phyloP scores from a whole-genome alignment of 2,113 vertebrate genomes.

The Cettia cetti region DNA sequence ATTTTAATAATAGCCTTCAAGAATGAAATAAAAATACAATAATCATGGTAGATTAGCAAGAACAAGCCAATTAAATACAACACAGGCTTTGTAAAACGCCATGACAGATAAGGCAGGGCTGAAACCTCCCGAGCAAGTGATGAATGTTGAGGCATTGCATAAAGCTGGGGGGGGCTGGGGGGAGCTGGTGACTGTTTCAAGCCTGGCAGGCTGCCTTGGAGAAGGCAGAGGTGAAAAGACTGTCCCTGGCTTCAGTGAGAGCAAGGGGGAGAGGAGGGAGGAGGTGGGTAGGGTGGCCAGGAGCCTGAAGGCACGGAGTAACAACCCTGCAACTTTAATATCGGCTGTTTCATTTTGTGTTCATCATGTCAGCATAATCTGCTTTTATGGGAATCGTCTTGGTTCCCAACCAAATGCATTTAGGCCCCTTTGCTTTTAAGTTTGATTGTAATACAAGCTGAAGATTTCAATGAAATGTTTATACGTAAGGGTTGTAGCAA shows the following conservation, averaged over 20 bases:
- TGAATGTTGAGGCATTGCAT: conserved; percentile 1
- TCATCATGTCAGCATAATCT: conserved; percentile 80
- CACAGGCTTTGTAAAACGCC: conserved; percentile 9
- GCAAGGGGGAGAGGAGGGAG: background rate
- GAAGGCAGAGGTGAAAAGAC: conserved; percentile 49
- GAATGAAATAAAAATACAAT: conserved; percentile 69
- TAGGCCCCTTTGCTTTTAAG: conserved; percentile 73
- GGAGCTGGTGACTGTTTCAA: conserved; percentile 25
- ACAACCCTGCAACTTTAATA: conserved; percentile 76
- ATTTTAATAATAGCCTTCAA: conserved; percentile 73
- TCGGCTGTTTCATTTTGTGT: conserved; percentile 76
- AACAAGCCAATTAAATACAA: conserved; percentile 73
- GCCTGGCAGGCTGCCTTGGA: conserved; percentile 11
- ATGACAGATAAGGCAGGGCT: conserved; percentile 37
- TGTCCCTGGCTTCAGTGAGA: conserved; percentile 18
- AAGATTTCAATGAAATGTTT: conserved; percentile 78
- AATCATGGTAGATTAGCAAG: conserved; percentile 65
- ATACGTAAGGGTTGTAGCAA: conserved; percentile 21
- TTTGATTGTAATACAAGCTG: conserved; percentile 78
- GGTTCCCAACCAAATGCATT: conserved; percentile 76
- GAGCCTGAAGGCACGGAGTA: conserved; percentile 56
- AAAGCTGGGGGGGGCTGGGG: background rate
- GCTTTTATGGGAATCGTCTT: conserved; percentile 80
- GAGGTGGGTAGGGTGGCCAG: background rate
- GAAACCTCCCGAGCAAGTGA: background rate